Percentiles rank a stretch among this genome's conserved stretches.
phyloP scores from a whole-genome alignment of 2,888 invertebrate species.

The Meliscaeva auricollis region DNA sequence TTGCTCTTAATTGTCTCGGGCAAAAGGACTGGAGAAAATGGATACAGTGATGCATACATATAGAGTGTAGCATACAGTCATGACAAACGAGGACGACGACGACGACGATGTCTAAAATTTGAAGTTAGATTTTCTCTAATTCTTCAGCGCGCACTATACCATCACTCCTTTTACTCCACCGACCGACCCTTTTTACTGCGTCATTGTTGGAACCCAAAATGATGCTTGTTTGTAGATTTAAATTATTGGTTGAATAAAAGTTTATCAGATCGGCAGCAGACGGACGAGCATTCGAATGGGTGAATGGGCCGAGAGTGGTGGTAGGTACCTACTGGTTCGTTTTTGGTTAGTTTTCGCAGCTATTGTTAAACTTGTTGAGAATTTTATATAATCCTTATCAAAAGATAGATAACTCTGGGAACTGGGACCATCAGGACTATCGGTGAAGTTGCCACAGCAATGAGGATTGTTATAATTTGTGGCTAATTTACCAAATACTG shows the following conservation, averaged over 20 bases:
- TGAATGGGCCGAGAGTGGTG: not conserved
- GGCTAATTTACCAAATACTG: conserved; percentile 41
- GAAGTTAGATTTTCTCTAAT: conserved; percentile 26
- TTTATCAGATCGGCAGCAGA: conserved; percentile 36
- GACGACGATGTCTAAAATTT: conserved; percentile 42
- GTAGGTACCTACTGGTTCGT: conserved; percentile 13
- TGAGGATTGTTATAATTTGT: conserved; percentile 49
- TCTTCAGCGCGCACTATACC: not conserved
- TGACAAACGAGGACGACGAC: conserved; percentile 37
- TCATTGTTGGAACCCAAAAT: conserved; percentile 27
- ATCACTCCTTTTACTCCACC: not conserved
- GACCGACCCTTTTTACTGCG: conserved; percentile 6
- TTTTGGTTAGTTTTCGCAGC: conserved; percentile 40
- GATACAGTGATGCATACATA: not conserved
- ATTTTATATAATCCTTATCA: conserved; percentile 41
- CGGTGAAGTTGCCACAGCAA: conserved; percentile 19
- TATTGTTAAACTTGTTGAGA: conserved; percentile 38
- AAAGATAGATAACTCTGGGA: conserved; percentile 22
- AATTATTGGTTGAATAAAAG: conserved; percentile 58
- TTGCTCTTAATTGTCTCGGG: conserved; percentile 28
- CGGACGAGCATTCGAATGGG: not conserved
- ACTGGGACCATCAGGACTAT: not conserved
- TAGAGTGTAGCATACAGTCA: conserved; percentile 8
- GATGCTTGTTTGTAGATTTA: conserved; percentile 57
- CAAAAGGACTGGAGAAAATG: conserved; percentile 7